These are phyloP conservation scores for Temnothorax rugatulus DNA, from an alignment of 2,888 invertebrate species.

Conservation along the genomic window DNA sequence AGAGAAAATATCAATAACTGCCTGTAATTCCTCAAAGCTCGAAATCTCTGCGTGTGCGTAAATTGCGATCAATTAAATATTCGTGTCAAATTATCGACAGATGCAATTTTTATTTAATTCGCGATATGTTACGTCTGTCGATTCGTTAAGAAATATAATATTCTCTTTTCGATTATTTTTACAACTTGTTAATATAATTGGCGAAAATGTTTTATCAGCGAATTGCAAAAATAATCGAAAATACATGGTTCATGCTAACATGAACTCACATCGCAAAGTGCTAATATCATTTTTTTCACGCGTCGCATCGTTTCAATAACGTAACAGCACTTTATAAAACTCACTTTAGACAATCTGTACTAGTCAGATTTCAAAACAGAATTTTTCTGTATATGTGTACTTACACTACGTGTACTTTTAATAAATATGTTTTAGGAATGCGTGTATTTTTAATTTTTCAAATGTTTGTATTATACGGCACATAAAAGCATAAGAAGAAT, in stretches of 20 bases:
- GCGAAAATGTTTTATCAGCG: not conserved
- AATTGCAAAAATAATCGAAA: slow-evolving; percentile 5
- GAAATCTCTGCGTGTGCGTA: not conserved
- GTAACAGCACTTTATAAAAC: not conserved
- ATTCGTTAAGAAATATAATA: slow-evolving; percentile 3
- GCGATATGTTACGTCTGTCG: not conserved
- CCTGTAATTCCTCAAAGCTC: not conserved
- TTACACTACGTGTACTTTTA: not conserved
- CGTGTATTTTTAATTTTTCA: not conserved
- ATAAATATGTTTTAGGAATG: not conserved
- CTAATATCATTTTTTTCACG: not conserved
- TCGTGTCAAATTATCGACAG: slow-evolving; percentile 16
- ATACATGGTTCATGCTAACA: not conserved
- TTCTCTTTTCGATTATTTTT: slow-evolving; percentile 12
- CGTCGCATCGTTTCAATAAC: not conserved
- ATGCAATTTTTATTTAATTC: slow-evolving; percentile 25
- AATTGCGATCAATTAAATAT: slow-evolving; percentile 1
- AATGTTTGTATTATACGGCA: not conserved
- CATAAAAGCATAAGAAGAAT: not conserved
- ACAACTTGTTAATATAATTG: not conserved
- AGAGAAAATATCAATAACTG: slow-evolving; percentile 26
- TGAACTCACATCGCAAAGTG: not conserved
- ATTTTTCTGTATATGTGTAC: not conserved
- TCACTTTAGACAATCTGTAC: not conserved
- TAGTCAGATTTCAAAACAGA: not conserved